These are phyloP conservation scores for Brachyopa scutellaris DNA, from an alignment of 2,888 invertebrate species.

Conservation along the genomic window DNA sequence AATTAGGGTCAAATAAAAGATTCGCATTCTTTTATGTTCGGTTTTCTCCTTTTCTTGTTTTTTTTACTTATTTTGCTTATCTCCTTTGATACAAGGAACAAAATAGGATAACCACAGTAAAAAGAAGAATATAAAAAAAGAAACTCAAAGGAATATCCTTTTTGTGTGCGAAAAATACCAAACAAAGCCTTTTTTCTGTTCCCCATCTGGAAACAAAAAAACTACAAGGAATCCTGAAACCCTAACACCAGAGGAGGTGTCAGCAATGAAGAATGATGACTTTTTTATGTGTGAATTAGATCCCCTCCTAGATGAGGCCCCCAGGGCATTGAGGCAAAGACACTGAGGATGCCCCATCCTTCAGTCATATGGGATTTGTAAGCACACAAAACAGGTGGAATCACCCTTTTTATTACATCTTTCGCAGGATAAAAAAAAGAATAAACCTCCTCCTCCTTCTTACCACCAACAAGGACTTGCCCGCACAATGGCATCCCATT, in stretches of 20 bases:
- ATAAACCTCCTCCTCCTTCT: not conserved
- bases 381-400: constrained; percentile 65
- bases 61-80: constrained; percentile 24
- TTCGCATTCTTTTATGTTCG: constrained; percentile 58
- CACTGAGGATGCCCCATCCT: constrained; percentile 28
- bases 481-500: constrained; percentile 49
- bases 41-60: not conserved
- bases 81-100: constrained; percentile 43
- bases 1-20: constrained; percentile 68
- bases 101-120: constrained; percentile 28
- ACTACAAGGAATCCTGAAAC: constrained; percentile 28
- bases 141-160: constrained; percentile 11
- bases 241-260: constrained; percentile 58
- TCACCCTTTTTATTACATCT: constrained; percentile 56
- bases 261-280: constrained; percentile 72
- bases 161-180: constrained; percentile 12
- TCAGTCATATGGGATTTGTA: constrained; percentile 51
- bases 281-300: constrained; percentile 70
- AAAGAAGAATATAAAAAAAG: constrained; percentile 2
- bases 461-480: constrained; percentile 1
- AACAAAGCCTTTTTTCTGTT: constrained; percentile 27
- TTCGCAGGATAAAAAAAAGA: not conserved
- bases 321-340: constrained; percentile 17
- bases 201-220: constrained; percentile 14
- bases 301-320: constrained; percentile 24